Percentiles rank a stretch among this genome's conserved stretches.
phyloP scores from a whole-genome alignment of 2,888 invertebrate species.

The Lacanobia oleracea region DNA sequence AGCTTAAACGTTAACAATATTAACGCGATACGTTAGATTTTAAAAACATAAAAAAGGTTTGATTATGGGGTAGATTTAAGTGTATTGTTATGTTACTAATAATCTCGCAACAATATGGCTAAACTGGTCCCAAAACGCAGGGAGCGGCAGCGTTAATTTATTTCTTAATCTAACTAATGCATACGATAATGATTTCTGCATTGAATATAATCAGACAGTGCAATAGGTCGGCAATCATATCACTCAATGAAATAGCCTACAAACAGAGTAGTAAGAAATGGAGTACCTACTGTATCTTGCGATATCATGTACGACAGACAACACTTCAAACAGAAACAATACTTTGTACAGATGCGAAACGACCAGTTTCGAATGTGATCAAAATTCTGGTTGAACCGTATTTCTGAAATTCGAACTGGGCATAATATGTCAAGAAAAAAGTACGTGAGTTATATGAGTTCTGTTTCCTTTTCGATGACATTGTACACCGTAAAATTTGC shows the following conservation, averaged over 20 bases:
- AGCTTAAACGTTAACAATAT: slow-evolving; percentile 30
- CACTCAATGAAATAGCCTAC: slow-evolving; percentile 3
- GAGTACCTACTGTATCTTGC: background rate
- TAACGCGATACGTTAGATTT: slow-evolving; percentile 10
- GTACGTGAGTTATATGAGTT: no score
- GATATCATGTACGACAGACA: no score
- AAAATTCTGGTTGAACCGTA: no score
- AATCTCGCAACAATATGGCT: slow-evolving; percentile 25
- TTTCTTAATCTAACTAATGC: background rate
- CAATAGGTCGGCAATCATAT: background rate
- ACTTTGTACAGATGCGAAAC: no score
- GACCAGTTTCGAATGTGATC: no score
- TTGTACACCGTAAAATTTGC: background rate
- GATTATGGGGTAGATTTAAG: no score
- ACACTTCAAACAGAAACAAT: no score
- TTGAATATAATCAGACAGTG: background rate
- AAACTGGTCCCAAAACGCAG: background rate
- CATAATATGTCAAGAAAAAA: no score
- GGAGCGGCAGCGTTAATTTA: background rate
- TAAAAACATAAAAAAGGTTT: background rate
- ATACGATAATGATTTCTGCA: background rate
- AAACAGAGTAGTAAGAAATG: background rate
- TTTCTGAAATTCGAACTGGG: no score
- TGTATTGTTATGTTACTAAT: background rate
- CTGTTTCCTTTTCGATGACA: no score